These are phyloP conservation scores for Tiliqua scincoides DNA, from an alignment of 2,113 vertebrate species.

Conservation along the genomic window DNA sequence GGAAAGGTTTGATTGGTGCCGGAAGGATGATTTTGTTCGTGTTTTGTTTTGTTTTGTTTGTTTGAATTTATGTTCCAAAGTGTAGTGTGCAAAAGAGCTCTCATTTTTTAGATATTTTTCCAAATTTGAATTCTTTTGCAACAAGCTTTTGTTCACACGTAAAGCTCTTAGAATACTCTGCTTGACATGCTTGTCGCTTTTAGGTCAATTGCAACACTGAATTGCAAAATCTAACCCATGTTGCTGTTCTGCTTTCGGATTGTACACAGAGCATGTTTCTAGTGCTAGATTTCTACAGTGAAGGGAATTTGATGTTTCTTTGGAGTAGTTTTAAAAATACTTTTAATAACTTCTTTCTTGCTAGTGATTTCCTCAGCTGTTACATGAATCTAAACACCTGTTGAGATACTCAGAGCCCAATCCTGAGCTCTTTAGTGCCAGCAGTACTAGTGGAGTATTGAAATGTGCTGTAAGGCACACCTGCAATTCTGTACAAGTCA, in stretches of 20 bases:
- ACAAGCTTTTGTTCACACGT: not conserved
- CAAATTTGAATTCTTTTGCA: not conserved
- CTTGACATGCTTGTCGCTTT: too few species aligned
- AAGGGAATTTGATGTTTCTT: not conserved
- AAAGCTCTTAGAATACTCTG: not conserved
- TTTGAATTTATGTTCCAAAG: not conserved
- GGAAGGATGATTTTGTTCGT: not conserved
- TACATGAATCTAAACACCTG: too few species aligned
- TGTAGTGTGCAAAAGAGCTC: not conserved
- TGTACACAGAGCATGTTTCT: not conserved
- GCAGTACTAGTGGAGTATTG: too few species aligned
- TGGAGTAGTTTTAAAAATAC: not conserved
- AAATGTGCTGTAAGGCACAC: too few species aligned
- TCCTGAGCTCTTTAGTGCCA: not conserved
- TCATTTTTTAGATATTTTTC: not conserved
- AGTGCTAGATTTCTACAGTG: not conserved
- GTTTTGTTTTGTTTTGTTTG: not conserved
- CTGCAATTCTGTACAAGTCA: too few species aligned
- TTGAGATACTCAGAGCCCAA: too few species aligned
- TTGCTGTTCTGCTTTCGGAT: not conserved
- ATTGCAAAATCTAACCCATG: not conserved
- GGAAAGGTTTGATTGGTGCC: not conserved
- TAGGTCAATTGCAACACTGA: not conserved
- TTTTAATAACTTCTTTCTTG: not conserved
- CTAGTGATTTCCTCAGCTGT: not conserved